A percentile compares a stretch with the other conserved stretches of the same genome.
phyloP scores from a whole-genome alignment of 2,888 invertebrate species.

The Apamea epomidion region DNA sequence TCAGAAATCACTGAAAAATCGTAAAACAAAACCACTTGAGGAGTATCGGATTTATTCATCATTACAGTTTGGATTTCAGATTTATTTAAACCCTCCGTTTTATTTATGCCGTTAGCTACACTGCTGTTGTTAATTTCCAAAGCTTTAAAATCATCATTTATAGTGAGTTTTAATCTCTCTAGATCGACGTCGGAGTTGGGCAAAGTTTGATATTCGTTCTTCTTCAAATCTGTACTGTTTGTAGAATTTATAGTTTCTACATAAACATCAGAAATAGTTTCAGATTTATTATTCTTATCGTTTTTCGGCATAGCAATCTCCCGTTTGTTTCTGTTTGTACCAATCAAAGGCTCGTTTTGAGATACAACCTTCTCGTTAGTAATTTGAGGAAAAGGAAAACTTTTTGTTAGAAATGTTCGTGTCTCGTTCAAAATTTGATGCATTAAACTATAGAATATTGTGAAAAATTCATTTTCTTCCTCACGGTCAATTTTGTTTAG shows the following conservation, averaged over 20 bases:
- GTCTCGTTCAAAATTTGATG: constrained; percentile 78
- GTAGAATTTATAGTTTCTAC: constrained; percentile 59
- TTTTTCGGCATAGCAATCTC: constrained; percentile 54
- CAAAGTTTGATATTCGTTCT: constrained; percentile 60
- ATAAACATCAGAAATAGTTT: constrained; percentile 30
- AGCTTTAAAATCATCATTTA: constrained; percentile 28
- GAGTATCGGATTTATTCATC: constrained; percentile 52
- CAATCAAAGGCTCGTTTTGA: constrained; percentile 62
- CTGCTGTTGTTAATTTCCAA: constrained; percentile 21
- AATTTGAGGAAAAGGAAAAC: constrained; percentile 62
- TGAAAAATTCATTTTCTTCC: constrained; percentile 76
- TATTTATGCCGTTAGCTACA: constrained; percentile 13
- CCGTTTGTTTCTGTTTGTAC: constrained; percentile 77
- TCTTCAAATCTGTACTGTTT: constrained; percentile 55
- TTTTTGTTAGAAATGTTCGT: constrained; percentile 73
- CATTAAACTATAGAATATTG: constrained; percentile 73
- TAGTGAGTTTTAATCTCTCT: constrained; percentile 12
- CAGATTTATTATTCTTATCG: constrained; percentile 44
- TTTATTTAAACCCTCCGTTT: constrained; percentile 51
- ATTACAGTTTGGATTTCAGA: constrained; percentile 55
- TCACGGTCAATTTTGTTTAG: constrained; percentile 77
- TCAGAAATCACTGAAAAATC: constrained; percentile 76
- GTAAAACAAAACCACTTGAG: constrained; percentile 76
- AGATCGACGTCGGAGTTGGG: constrained; percentile 2
- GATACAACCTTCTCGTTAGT: constrained; percentile 53